phyloP scores from a whole-genome alignment of 2,888 invertebrate species.

The Stictocephala bisonia region DNA sequence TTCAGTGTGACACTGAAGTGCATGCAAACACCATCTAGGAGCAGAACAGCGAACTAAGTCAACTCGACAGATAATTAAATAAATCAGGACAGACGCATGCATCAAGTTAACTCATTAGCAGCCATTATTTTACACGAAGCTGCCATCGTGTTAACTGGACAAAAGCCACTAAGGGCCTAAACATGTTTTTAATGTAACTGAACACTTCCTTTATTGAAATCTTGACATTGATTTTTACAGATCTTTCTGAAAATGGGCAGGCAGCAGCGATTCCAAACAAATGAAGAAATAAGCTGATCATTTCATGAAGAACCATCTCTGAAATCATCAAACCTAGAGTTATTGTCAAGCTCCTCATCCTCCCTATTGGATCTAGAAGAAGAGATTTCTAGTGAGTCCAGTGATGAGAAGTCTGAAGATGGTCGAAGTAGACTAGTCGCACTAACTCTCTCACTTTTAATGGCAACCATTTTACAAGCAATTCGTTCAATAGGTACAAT shows the following conservation, averaged over 20 bases:
- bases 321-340: not conserved
- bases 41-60: no score
- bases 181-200: no score
- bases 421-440: slow-evolving; percentile 67
- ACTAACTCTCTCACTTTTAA: slow-evolving; percentile 70
- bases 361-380: slow-evolving; percentile 3
- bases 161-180: no score
- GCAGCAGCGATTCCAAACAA: slow-evolving; percentile 22
- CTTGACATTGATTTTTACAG: no score
- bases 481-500: slow-evolving; percentile 66
- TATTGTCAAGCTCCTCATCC: slow-evolving; percentile 15
- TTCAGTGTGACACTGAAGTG: no score
- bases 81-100: no score
- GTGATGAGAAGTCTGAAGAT: slow-evolving; percentile 59
- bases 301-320: not conserved
- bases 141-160: no score
- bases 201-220: no score
- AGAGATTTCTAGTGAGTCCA: not conserved
- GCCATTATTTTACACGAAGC: no score
- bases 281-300: slow-evolving; percentile 41
- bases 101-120: no score
- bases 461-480: slow-evolving; percentile 72
- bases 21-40: no score
- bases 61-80: no score
- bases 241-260: slow-evolving; percentile 34